Base-by-base conservation (phyloP, 1,140 invertebrate genomes). In the Limonius californicus region DNA sequence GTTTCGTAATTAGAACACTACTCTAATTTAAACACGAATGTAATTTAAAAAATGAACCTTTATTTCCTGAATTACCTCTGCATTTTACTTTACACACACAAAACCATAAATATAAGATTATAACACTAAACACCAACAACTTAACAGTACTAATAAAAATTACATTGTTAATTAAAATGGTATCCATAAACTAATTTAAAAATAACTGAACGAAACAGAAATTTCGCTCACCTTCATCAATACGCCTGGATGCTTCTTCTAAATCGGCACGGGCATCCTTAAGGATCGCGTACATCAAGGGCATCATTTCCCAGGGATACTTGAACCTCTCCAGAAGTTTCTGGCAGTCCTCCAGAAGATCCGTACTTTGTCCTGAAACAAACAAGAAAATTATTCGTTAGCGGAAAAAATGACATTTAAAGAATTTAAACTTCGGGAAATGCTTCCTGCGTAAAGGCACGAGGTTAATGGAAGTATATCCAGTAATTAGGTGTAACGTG, bases 261-360 rank as follows among this genome's bases (percentile, higher is more conserved):
- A 88, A 75, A 72, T 89, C 85, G 30, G 81, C 83, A 54, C 82
- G 78, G 18, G 85, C 84, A 68, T 87, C 83, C 69, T 89, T 89
- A 43, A 89, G 78, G 71, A 89, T 87, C 66, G 85, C 83, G 73
- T 87, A 85, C 77, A 89, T 85, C 18, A 89, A 72, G 7, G 86
- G 85, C 80, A 89, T 83, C 81, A 87, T 85, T 70, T 88, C 86
- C 83, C 83, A 86, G 0, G 86, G 82, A 74, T 87, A 87, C 67
- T 83, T 82, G 77, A 89, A 89, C 75, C 83, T 84, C 68, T 89
- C 83, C 68, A 89, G 76, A 42, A 89, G 79, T 75, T 84, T 85
- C 69, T 84, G 81, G 74, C 86, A 87, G 74, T 85, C 85, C 67
- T 87, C 84, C 69, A 89, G 76, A 60, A 89, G 23, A 70, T 88